Conservation (phyloP, 2,797 vertebrate species). For the Hippoglossus hippoglossus region DNA sequence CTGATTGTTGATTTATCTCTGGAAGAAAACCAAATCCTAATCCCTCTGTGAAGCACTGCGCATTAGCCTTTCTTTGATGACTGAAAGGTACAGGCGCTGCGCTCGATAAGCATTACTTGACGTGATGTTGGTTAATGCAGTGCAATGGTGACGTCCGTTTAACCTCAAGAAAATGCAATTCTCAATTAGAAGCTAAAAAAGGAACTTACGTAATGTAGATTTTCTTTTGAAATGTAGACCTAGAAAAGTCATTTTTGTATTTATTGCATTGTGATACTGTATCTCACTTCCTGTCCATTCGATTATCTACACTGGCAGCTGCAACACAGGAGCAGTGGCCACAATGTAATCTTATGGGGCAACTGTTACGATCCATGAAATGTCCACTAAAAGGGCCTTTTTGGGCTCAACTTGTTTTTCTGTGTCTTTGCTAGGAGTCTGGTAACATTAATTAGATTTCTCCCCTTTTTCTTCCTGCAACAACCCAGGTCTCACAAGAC, state of each 20-base stretch:
- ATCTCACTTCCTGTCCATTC: background rate
- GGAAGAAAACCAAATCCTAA: constrained; percentile 37
- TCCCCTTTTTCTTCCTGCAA: too few relatives aligned
- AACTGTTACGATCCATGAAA: too few relatives aligned
- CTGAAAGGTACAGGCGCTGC: constrained; percentile 36
- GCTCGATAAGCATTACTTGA: constrained; percentile 50
- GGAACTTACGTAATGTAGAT: too few relatives aligned
- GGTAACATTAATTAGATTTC: too few relatives aligned
- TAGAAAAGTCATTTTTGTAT: background rate
- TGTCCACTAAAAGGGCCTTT: too few relatives aligned
- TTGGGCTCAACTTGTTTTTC: too few relatives aligned
- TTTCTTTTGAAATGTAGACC: too few relatives aligned
- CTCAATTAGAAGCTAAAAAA: background rate
- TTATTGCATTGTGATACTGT: background rate
- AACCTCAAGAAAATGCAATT: constrained; percentile 7
- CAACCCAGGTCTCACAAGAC: too few relatives aligned
- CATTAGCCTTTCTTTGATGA: constrained; percentile 68
- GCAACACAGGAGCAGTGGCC: too few relatives aligned
- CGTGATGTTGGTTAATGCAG: constrained; percentile 59
- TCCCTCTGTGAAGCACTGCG: constrained; percentile 40
- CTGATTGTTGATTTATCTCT: constrained; percentile 58
- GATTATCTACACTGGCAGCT: too few relatives aligned
- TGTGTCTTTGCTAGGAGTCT: too few relatives aligned
- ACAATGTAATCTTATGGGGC: too few relatives aligned
- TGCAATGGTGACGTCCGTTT: constrained; percentile 29